Conservation (phyloP, 2,113 vertebrate species). For the Danio rerio region DNA sequence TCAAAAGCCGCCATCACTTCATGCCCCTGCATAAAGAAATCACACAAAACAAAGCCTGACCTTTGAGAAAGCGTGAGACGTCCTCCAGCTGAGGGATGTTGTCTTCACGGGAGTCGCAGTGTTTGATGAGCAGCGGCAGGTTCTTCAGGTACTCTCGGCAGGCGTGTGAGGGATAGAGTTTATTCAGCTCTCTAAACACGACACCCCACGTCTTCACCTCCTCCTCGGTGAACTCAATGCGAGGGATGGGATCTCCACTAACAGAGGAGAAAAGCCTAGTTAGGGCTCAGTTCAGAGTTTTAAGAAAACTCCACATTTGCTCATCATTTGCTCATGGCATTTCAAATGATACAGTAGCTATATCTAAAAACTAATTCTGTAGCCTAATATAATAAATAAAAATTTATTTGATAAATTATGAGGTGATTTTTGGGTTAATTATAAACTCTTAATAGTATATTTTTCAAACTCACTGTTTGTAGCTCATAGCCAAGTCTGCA, state of each 20-base stretch:
- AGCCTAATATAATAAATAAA: no score
- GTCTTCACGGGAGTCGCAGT: slow-evolving; percentile 93
- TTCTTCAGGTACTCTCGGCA: slow-evolving; percentile 97
- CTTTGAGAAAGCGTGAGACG: slow-evolving; percentile 92
- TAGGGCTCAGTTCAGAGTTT: neutral
- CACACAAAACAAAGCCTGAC: slow-evolving; percentile 65
- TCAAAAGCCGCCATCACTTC: no score
- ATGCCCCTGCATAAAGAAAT: no score
- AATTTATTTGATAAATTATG: no score
- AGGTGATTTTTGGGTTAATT: neutral
- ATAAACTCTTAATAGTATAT: neutral
- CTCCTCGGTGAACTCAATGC: slow-evolving; percentile 92
- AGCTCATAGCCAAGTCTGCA: slow-evolving; percentile 93
- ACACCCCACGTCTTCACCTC: slow-evolving; percentile 96
- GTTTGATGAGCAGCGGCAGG: slow-evolving; percentile 89
- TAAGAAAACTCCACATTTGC: no score
- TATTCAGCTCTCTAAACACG: slow-evolving; percentile 92
- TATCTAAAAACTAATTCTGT: no score
- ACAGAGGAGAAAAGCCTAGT: neutral
- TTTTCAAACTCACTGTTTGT: slow-evolving; percentile 86
- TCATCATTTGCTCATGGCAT: no score
- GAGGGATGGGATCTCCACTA: slow-evolving; percentile 91
- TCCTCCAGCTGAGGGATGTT: slow-evolving; percentile 98
- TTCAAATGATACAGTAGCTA: no score
- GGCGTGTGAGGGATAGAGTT: slow-evolving; percentile 92